phyloP scores from a whole-genome alignment of 2,888 invertebrate genomes.

The Pheosia gnoma region DNA sequence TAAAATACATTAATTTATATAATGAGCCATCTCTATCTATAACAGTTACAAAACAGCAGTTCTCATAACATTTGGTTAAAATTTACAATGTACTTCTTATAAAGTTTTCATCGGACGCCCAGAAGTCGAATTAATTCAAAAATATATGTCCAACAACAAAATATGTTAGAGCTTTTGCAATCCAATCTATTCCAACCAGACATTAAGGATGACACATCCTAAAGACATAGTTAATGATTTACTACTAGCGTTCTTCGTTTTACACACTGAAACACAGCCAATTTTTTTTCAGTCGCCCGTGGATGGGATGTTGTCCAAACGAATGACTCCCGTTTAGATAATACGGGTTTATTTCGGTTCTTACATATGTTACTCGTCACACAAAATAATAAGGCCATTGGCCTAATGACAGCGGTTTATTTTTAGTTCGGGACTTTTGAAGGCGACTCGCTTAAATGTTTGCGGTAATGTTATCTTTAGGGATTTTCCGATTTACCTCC shows the following conservation, averaged over 20 bases:
- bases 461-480: slow-evolving; percentile 41
- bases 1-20: neutral
- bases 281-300: slow-evolving; percentile 61
- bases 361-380: slow-evolving; percentile 81
- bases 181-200: slow-evolving; percentile 49
- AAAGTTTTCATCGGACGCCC: slow-evolving; percentile 48
- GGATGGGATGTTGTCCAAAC: slow-evolving; percentile 59
- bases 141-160: slow-evolving; percentile 41
- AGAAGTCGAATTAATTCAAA: slow-evolving; percentile 42
- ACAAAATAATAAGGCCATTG: slow-evolving; percentile 82
- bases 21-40: neutral
- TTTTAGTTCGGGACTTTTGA: slow-evolving; percentile 66
- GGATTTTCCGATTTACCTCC: slow-evolving; percentile 38
- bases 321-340: slow-evolving; percentile 76
- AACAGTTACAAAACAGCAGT: slow-evolving; percentile 34
- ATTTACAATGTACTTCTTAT: slow-evolving; percentile 34
- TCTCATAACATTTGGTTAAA: slow-evolving; percentile 35
- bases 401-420: slow-evolving; percentile 80
- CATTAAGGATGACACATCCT: slow-evolving; percentile 55
- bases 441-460: slow-evolving; percentile 63
- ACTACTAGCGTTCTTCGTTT: slow-evolving; percentile 47
- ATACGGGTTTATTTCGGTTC: slow-evolving; percentile 76
- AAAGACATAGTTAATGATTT: slow-evolving; percentile 68
- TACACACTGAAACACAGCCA: slow-evolving; percentile 69
- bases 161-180: slow-evolving; percentile 49